phyloP scores from a whole-genome alignment of 2,797 vertebrate species.

The Xenopus petersii region DNA sequence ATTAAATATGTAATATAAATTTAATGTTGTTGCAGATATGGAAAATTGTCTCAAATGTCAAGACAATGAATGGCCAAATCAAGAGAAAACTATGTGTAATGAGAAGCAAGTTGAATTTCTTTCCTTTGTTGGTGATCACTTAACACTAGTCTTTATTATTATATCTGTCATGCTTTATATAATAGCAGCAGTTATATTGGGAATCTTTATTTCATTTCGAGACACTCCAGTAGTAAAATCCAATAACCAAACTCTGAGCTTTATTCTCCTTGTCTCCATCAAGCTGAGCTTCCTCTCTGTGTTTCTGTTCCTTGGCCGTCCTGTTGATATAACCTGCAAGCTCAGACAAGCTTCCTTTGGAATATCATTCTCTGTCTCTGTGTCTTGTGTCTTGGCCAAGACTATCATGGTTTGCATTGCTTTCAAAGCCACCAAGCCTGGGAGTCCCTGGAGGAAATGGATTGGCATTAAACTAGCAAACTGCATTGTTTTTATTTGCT shows the following conservation, averaged over 20 bases:
- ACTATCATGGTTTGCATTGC: conserved; percentile 42
- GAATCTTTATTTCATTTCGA: too few species aligned
- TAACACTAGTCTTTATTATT: neutral
- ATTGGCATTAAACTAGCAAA: conserved; percentile 27
- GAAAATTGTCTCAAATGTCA: conserved; percentile 20
- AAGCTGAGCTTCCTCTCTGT: too few species aligned
- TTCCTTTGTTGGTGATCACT: conserved; percentile 20
- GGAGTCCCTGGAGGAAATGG: conserved; percentile 35
- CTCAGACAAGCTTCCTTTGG: too few species aligned
- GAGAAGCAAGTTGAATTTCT: conserved; percentile 35
- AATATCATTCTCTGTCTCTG: conserved; percentile 1
- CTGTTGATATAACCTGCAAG: too few species aligned
- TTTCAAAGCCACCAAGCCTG: conserved; percentile 43
- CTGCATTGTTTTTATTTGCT: conserved; percentile 12
- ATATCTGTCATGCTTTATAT: conserved; percentile 4
- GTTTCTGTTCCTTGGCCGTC: too few species aligned
- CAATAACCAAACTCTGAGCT: too few species aligned
- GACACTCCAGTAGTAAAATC: too few species aligned
- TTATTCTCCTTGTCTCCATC: too few species aligned
- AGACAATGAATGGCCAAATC: conserved; percentile 40
- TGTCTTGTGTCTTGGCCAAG: conserved; percentile 42
- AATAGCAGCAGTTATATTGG: neutral
- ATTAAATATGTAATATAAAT: too few species aligned
- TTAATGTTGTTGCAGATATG: conserved; percentile 17
- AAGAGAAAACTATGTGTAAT: conserved; percentile 21